Conservation (phyloP, 2,888 invertebrate genomes). For the Ametastegia equiseti region DNA sequence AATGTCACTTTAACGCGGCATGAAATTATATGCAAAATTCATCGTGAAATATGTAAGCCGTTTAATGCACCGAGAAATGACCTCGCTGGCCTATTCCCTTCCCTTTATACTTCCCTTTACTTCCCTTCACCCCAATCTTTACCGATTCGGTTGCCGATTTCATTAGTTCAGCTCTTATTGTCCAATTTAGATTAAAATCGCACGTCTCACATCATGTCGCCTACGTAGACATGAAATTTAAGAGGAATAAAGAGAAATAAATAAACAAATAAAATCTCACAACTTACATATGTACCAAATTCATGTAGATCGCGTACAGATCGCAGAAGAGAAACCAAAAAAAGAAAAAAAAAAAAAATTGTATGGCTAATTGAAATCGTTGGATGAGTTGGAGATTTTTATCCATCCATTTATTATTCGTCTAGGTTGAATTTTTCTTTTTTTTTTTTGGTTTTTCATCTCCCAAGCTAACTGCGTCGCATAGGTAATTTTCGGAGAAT, state of each 20-base stretch:
- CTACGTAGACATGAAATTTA: not conserved
- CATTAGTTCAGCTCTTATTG: not conserved
- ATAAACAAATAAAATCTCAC: not conserved
- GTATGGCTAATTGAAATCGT: not conserved
- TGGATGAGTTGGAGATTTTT: not conserved
- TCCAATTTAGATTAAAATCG: not conserved
- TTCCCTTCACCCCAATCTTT: not conserved
- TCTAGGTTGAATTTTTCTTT: not conserved
- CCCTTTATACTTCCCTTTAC: too few relatives aligned
- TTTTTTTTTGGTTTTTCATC: not conserved
- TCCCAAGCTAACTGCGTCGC: not conserved
- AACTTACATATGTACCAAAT: too few relatives aligned
- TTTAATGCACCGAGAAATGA: slow-evolving; percentile 75
- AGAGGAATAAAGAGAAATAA: not conserved
- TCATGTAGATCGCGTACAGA: too few relatives aligned
- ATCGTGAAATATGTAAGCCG: slow-evolving; percentile 73
- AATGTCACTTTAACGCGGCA: slow-evolving; percentile 74
- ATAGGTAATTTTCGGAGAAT: slow-evolving; percentile 36
- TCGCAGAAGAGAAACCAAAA: too few relatives aligned
- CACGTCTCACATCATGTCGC: too few relatives aligned
- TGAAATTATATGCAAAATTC: slow-evolving; percentile 76
- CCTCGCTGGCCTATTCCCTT: slow-evolving; percentile 59
- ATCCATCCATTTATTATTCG: too few relatives aligned
- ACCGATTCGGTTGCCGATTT: not conserved
- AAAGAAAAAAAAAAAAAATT: not conserved